phyloP scores from a whole-genome alignment of 2,113 vertebrate genomes.

The Cryptomyrus ogoouensis region DNA sequence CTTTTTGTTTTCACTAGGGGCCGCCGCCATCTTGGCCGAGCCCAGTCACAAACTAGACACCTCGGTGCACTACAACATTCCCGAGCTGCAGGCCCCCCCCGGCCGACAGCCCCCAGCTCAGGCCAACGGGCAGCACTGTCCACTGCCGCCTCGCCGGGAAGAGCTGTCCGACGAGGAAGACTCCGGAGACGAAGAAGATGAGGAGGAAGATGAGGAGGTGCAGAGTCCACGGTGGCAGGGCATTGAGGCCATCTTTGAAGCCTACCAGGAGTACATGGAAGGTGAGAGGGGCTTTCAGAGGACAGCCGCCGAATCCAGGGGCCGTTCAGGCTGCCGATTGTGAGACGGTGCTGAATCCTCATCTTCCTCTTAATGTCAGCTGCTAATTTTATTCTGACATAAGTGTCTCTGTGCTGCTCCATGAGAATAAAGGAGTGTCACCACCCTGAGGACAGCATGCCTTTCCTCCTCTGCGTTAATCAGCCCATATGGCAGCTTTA shows the following conservation, averaged over 20 bases:
- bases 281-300: conserved; percentile 54
- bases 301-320: neutral
- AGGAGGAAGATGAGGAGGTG: conserved; percentile 57
- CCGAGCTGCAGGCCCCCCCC: conserved; percentile 77
- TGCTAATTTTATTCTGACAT: neutral
- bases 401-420: neutral
- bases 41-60: conserved; percentile 82
- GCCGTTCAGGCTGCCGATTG: no score
- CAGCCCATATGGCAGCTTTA: conserved; percentile 10
- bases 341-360: neutral
- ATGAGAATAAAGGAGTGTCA: neutral
- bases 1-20: conserved; percentile 52
- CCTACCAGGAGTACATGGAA: conserved; percentile 95
- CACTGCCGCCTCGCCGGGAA: conserved; percentile 49
- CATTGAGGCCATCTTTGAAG: conserved; percentile 92
- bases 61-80: conserved; percentile 96
- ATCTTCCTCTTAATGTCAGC: neutral
- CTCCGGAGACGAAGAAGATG: conserved; percentile 70
- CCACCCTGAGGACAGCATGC: neutral
- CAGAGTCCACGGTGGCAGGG: conserved; percentile 83
- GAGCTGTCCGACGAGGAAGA: conserved; percentile 59
- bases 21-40: conserved; percentile 59
- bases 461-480: conserved; percentile 9
- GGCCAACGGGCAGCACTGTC: conserved; percentile 80
- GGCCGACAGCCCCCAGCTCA: conserved; percentile 59